phyloP scores from a whole-genome alignment of 1,140 invertebrate genomes.

The Reticulitermes speratus region DNA sequence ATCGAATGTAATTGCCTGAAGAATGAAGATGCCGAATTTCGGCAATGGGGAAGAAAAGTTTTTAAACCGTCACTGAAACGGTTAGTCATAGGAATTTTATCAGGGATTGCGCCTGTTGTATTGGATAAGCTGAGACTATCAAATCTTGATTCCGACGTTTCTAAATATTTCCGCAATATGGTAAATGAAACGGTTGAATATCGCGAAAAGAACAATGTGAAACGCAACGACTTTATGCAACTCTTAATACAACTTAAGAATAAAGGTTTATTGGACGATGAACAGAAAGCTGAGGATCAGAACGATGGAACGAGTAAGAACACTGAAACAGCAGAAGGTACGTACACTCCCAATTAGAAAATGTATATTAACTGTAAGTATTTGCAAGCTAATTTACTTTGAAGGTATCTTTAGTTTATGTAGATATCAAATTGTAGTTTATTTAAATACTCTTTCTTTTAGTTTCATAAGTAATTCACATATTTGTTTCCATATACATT shows the following conservation, averaged over 20 bases:
- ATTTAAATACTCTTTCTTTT: too few species aligned
- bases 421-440: too few species aligned
- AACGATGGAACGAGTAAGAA: not conserved
- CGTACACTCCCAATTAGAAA: not conserved
- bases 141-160: slow-evolving; percentile 30
- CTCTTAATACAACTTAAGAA: slow-evolving; percentile 31
- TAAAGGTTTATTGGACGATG: slow-evolving; percentile 14
- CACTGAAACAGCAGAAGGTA: not conserved
- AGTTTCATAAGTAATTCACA: too few species aligned
- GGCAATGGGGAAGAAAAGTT: slow-evolving; percentile 47
- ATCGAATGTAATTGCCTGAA: slow-evolving; percentile 54
- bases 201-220: slow-evolving; percentile 41
- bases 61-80: slow-evolving; percentile 35
- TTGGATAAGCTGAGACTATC: slow-evolving; percentile 27
- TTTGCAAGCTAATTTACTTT: too few species aligned
- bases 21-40: slow-evolving; percentile 53
- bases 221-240: slow-evolving; percentile 38
- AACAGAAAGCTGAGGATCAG: not conserved
- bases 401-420: too few species aligned
- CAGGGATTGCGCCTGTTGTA: slow-evolving; percentile 33
- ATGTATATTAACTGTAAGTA: too few species aligned
- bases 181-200: slow-evolving; percentile 36
- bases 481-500: too few species aligned
- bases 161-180: slow-evolving; percentile 39
- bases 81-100: not conserved